Base-by-base conservation (phyloP, 2,888 invertebrate species). In the Scaptomyza parva region DNA sequence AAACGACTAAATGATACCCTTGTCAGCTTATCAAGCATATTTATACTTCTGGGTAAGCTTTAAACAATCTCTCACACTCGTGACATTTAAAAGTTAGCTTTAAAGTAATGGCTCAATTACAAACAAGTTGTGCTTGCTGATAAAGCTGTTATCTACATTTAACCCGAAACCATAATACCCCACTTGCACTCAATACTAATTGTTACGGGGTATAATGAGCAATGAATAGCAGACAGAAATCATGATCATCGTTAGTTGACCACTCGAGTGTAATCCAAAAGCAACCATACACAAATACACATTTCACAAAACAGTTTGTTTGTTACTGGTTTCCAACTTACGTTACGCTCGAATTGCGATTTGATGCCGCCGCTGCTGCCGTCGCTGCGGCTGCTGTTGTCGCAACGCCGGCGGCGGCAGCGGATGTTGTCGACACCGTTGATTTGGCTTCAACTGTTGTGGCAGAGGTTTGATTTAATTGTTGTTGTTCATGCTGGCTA, bases 341-440 rank as follows among this genome's bases (percentile, higher is more conserved):
- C 95, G 94, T 94, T 79, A 94, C 93, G 70, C 93, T 93, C 39
- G 94, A 92, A 80, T 92, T 93, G 89, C 94, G 93, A 90, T 93
- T 94, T 58, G 92, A 90, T 58, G 93, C 91, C 70, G 79, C 30
- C 30, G 30, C 91, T 71, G 79, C 17, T 26, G 28, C 79, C 61
- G 88, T 70, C 54, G 81, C 92, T 91, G 70, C 61, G 24, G 81
- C 43, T 40, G 71, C 67, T 52, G 76, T 90, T 88, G 59, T 54
- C 11, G 81, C 44, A 40, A 62, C 59, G 35, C 78, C 77, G 22
- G 75, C 78, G 50, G 79, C 78, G 44, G 86, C 58, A 24, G 44
- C 28, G 48, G 48, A 48, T 65, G 90, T 75, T 63, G 78, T 68
- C 64, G 91, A 90, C 70, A 92, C 92, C 44, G 91, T 89, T 86